Evolutionary conservation across 2,113 vertebrate species (phyloP).

Genomic region (Cisticola juncidis): DNA sequence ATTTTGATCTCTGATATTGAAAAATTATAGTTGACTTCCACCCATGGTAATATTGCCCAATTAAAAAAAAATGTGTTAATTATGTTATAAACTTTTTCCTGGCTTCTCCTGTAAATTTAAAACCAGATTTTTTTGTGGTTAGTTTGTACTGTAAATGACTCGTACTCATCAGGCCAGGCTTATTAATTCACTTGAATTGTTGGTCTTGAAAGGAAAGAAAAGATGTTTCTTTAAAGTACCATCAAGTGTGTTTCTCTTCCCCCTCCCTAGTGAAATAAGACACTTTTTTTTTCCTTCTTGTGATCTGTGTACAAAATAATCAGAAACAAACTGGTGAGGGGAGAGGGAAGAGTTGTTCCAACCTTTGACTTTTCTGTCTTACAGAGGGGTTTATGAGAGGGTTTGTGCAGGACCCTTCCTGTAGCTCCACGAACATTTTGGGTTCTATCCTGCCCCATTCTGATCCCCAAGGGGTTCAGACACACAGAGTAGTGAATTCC

Average conservation of each 20-base stretch:
- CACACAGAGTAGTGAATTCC: not conserved
- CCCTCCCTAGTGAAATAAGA: not conserved
- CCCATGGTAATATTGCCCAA: not conserved
- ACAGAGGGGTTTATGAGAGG: not conserved
- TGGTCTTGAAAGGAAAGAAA: constrained; percentile 32
- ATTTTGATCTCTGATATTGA: not conserved
- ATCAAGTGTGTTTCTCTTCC: not conserved
- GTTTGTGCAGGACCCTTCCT: not conserved
- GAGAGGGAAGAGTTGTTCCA: not conserved
- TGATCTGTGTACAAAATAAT: not conserved
- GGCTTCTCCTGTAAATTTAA: not conserved
- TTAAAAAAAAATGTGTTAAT: not conserved
- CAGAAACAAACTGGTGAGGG: not conserved
- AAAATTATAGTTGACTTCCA: not conserved
- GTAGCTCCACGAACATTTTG: not conserved
- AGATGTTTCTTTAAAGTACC: not conserved
- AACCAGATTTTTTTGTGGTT: constrained; percentile 16
- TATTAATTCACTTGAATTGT: constrained; percentile 14
- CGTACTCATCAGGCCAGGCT: not conserved
- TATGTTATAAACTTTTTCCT: not conserved
- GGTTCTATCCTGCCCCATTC: not conserved
- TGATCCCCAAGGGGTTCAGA: not conserved
- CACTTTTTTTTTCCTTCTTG: not conserved
- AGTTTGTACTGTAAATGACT: constrained; percentile 33
- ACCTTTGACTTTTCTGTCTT: not conserved